Percentiles rank a stretch among this genome's conserved stretches.
These are phyloP conservation scores for Phyllotis vaccarum DNA, from an alignment of 2,797 vertebrate genomes.

Conservation along the genomic window DNA sequence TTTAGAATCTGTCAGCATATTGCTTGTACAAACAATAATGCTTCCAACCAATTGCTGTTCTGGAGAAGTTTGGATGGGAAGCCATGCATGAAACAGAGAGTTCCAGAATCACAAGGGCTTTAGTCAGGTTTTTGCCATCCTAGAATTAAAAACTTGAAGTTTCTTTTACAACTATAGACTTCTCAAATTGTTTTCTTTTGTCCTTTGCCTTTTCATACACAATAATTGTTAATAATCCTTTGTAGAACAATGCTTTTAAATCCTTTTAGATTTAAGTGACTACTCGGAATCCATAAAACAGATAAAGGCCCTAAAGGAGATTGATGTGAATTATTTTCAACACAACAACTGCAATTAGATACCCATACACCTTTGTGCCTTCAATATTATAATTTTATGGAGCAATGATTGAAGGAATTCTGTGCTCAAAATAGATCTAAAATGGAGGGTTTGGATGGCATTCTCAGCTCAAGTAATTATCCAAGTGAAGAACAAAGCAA, in stretches of 20 bases:
- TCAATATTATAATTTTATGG: slow-evolving; percentile 82
- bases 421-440: slow-evolving; percentile 88
- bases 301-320: slow-evolving; percentile 74
- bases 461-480: slow-evolving; percentile 86
- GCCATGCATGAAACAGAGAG: background rate
- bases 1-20: slow-evolving; percentile 76
- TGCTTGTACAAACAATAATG: slow-evolving; percentile 75
- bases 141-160: slow-evolving; percentile 79
- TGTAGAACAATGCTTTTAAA: slow-evolving; percentile 81
- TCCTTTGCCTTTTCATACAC: slow-evolving; percentile 75
- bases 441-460: slow-evolving; percentile 85
- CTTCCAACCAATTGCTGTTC: slow-evolving; percentile 70
- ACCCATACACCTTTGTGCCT: slow-evolving; percentile 78
- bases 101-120: slow-evolving; percentile 26
- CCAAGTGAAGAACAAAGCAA: slow-evolving; percentile 88
- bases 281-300: slow-evolving; percentile 79
- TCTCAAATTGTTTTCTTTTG: slow-evolving; percentile 79
- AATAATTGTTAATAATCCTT: slow-evolving; percentile 77
- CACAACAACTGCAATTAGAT: slow-evolving; percentile 84
- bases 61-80: slow-evolving; percentile 12
- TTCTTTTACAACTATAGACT: slow-evolving; percentile 80
- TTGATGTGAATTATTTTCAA: slow-evolving; percentile 82
- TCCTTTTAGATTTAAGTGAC: slow-evolving; percentile 75
- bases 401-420: slow-evolving; percentile 83
- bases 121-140: slow-evolving; percentile 66